Percentiles rank a stretch among this genome's conserved stretches.
phyloP scores from a whole-genome alignment of 1,140 invertebrate genomes.

The Lasaia peninsularis region DNA sequence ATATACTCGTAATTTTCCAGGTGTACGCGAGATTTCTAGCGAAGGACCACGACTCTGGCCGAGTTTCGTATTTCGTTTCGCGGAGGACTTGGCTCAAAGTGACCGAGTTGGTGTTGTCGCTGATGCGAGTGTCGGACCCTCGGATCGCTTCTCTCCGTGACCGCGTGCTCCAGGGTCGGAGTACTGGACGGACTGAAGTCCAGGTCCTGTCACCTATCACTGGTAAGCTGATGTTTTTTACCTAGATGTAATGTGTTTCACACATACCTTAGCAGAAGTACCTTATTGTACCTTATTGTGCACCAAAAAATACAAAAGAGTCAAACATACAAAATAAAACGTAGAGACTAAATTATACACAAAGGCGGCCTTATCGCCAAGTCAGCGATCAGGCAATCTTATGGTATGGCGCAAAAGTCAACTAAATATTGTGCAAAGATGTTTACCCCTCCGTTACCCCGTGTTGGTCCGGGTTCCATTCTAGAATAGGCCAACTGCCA shows the following conservation, averaged over 20 bases:
- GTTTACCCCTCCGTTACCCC: too few species aligned
- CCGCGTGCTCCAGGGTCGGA: constrained; percentile 90
- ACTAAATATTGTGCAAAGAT: too few species aligned
- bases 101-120: constrained; percentile 91
- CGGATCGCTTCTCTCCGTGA: constrained; percentile 90
- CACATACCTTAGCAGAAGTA: too few species aligned
- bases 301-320: too few species aligned
- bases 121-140: constrained; percentile 91
- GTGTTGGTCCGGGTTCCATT: too few species aligned
- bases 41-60: constrained; percentile 93
- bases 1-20: constrained; percentile 32
- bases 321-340: too few species aligned
- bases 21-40: constrained; percentile 93
- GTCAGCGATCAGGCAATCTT: too few species aligned
- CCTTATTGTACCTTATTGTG: too few species aligned
- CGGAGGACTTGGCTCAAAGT: constrained; percentile 91
- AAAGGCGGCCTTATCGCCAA: too few species aligned
- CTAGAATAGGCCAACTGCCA: too few species aligned
- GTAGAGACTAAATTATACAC: too few species aligned
- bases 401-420: too few species aligned
- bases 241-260: not conserved
- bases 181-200: constrained; percentile 93
- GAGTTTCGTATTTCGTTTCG: constrained; percentile 93
- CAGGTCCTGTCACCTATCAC: constrained; percentile 95
- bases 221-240: constrained; percentile 36